Conservation (phyloP, 2,113 vertebrate genomes). For the Petroica traversi region DNA sequence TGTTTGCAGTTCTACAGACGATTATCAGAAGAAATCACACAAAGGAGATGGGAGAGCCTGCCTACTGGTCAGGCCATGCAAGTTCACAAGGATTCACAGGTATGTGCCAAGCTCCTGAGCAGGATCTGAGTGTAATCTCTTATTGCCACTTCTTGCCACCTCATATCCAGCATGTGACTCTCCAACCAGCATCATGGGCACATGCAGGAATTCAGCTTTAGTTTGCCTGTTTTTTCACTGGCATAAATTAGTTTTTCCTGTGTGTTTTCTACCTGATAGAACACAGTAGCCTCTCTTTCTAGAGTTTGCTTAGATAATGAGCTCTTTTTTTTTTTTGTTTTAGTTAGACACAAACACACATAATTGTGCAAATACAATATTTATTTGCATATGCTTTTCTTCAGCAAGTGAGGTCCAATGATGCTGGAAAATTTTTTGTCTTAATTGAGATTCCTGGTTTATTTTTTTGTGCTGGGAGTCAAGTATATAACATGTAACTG, state of each 20-base stretch:
- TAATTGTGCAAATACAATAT: neutral
- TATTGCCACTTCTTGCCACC: neutral
- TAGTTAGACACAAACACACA: neutral
- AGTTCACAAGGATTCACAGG: constrained; percentile 77
- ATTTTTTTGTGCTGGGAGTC: neutral
- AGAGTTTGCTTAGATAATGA: neutral
- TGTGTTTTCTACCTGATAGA: neutral
- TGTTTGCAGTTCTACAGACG: constrained; percentile 87
- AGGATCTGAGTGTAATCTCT: neutral
- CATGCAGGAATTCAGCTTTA: neutral
- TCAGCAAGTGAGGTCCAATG: neutral
- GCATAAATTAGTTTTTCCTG: neutral
- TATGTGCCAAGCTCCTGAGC: constrained; percentile 35
- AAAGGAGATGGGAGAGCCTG: constrained; percentile 89
- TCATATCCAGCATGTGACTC: neutral
- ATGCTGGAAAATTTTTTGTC: neutral
- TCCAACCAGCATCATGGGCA: neutral
- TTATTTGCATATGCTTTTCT: neutral
- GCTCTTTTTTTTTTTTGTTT: neutral
- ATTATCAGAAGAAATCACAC: constrained; percentile 91
- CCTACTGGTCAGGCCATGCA: constrained; percentile 83
- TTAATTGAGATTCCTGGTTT: neutral
- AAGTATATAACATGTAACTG: neutral
- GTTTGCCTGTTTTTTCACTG: neutral
- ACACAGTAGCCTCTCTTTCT: neutral